Base-by-base conservation (phyloP, 35 echinoderm and acorn worm genomes). In the Stichopus chloronotus region DNA sequence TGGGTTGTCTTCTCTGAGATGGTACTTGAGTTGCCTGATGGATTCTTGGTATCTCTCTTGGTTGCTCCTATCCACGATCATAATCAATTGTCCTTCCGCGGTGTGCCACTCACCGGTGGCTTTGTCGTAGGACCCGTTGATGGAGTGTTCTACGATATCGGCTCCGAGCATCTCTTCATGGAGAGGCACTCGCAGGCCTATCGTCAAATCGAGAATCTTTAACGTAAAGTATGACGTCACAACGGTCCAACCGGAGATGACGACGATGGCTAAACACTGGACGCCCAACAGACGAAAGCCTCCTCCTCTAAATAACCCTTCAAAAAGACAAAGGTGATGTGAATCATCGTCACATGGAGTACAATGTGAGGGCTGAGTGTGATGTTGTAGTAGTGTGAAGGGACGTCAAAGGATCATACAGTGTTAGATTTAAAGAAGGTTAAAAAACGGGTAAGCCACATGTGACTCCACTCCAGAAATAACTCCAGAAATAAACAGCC, bases 91-190 rank as follows among this genome's bases (percentile, higher is more conserved):
- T 61, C 95, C 95, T 14, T 94, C 77, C 9, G 76, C 55, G 72
- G 94, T 93, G 5, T 22, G 14, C 93, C 93, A 94, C 56, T 94
- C 91, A 17, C 92, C 87, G 9, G 68, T 94, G 3, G 52, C 7
- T 92, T 94, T 95, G 56, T 98, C 92, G 55, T 98, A 98, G 0
- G 94, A 93, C 5, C 94, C 94, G 30, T 88, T 91, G 16, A 98
- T 76, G 11, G 92, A 92, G 76, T 95, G 94, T 54, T 98, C 94
- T 7, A 93, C 92, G 5, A 95, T 76, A 53, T 98, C 96, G 25
- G 96, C 96, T 10, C 96, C 96, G 5, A 98, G 94, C 9, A 95
- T 86, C 60, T 98, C 96, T 77, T 98, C 96, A 53, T 95, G 94
- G 2, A 95, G 88, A 0, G 96, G 94, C 22, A 98, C 94, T 4